These are phyloP conservation scores for Horisme vitalbata DNA, from an alignment of 2,888 invertebrate species.

Conservation along the genomic window DNA sequence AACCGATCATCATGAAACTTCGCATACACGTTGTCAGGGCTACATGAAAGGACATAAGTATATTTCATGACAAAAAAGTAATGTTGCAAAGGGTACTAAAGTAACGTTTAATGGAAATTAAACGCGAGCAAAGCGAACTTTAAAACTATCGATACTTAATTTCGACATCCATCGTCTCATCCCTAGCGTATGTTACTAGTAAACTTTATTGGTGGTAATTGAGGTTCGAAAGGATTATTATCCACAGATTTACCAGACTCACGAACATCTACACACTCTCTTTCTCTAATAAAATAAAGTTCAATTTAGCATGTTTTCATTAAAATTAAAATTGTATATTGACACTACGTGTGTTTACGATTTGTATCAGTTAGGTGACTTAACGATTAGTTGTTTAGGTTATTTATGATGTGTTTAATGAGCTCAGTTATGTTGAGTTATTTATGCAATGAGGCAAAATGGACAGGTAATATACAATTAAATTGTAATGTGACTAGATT, in stretches of 20 bases:
- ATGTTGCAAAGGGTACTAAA: no score
- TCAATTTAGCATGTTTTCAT: neutral
- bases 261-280: neutral
- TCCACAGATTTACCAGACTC: conserved; percentile 25
- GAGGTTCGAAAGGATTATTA: conserved; percentile 27
- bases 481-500: no score
- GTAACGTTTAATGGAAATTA: no score
- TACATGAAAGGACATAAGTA: no score
- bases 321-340: conserved; percentile 4
- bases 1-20: no score
- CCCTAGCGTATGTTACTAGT: conserved; percentile 20
- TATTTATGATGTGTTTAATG: conserved; percentile 11
- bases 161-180: neutral
- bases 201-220: conserved; percentile 24
- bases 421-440: conserved; percentile 12
- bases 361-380: conserved; percentile 20
- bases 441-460: conserved; percentile 1
- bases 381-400: conserved; percentile 20
- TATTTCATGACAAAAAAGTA: no score
- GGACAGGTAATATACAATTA: neutral
- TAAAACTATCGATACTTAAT: conserved; percentile 8
- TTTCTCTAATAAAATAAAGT: neutral
- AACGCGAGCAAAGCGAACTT: no score
- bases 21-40: no score
- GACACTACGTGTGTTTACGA: conserved; percentile 23